Evolutionary conservation across 92 coral and sea anemone genomes (phyloP).

Genomic region (Umimayanthus kanabou): DNA sequence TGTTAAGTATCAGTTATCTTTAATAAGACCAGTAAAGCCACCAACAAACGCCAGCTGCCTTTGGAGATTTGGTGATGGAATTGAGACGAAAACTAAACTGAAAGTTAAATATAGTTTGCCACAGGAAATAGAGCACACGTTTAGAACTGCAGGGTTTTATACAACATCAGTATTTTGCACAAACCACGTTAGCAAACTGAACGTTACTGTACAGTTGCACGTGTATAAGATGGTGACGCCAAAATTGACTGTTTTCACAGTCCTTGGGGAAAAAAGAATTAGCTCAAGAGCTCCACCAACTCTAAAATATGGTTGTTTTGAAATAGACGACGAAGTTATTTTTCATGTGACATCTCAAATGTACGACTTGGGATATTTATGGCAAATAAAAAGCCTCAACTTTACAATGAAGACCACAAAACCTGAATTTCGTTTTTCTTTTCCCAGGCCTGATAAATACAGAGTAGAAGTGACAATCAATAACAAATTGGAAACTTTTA

Average conservation of each 20-base stretch:
- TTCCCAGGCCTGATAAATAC: conserved; percentile 24
- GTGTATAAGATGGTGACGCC: conserved; percentile 63
- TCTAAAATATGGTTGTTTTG: conserved; percentile 7
- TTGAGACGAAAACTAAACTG: neutral
- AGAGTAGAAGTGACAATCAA: conserved; percentile 15
- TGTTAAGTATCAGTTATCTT: conserved; percentile 13
- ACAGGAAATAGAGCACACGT: conserved; percentile 27
- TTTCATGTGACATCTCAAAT: conserved; percentile 31
- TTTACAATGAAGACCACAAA: neutral
- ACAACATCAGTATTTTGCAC: conserved; percentile 51
- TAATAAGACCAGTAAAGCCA: neutral
- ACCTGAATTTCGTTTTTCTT: neutral
- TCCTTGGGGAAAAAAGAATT: neutral
- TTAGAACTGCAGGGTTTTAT: conserved; percentile 51
- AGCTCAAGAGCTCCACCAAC: conserved; percentile 7
- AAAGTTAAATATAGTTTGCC: neutral
- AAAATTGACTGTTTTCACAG: conserved; percentile 30
- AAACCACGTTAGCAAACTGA: conserved; percentile 60
- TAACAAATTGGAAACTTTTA: conserved; percentile 9
- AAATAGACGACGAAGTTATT: conserved; percentile 3
- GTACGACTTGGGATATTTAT: conserved; percentile 21
- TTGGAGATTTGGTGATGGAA: conserved; percentile 78
- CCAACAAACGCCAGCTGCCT: conserved; percentile 68
- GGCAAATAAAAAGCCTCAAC: conserved; percentile 33
- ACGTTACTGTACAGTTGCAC: conserved; percentile 41